Base-by-base conservation (phyloP, 2,113 vertebrate genomes). In the Castor canadensis region DNA sequence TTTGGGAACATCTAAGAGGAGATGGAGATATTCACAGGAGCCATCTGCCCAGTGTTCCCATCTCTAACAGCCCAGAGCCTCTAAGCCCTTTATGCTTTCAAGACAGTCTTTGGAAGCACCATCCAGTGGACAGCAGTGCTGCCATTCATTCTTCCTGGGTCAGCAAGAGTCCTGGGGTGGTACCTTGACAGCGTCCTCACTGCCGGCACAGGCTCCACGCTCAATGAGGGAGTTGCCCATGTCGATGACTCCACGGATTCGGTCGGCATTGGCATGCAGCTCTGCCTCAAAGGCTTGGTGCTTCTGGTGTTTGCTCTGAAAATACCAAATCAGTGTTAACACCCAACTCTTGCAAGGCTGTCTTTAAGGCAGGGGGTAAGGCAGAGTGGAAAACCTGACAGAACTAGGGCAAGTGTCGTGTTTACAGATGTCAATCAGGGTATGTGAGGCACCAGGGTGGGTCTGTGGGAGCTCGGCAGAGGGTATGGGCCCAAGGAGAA, bases 251-350 rank as follows among this genome's bases (percentile, higher is more conserved):
- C 99, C 99, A 0, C 99, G 99, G 98, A 99, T 99, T 17, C 99
- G 98, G 97, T 99, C 99, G 0, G 99, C 99, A 0, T 99, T 99
- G 98, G 99, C 99, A 0, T 99, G 99, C 45, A 99, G 99, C 97
- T 99, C 99, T 0, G 99, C 99, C 96, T 99, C 99, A 3, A 99
- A 99, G 16, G 99, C 99, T 96, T 99, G 99, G 97, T 99, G 99
- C 83, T 99, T 99, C 98, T 99, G 99, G 97, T 99, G 99, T 87
- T 99, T 99, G 98, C 99, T 99, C 99, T 99, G 98, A 93, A 96
- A 45, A 45, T 0, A 88, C 73, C 75, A 97, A 95, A 58, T 35
- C 6, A 6, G 43, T 3, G 22, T 28, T 97, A 58, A 67, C 52
- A 79, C 49, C 85, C 20, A 47, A 84, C 45, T 38, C 79, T 38